Evolutionary conservation across 1,140 invertebrate genomes (phyloP), one percentile per base, ranked within the genome.

Genomic region (Scaptomyza montana): DNA sequence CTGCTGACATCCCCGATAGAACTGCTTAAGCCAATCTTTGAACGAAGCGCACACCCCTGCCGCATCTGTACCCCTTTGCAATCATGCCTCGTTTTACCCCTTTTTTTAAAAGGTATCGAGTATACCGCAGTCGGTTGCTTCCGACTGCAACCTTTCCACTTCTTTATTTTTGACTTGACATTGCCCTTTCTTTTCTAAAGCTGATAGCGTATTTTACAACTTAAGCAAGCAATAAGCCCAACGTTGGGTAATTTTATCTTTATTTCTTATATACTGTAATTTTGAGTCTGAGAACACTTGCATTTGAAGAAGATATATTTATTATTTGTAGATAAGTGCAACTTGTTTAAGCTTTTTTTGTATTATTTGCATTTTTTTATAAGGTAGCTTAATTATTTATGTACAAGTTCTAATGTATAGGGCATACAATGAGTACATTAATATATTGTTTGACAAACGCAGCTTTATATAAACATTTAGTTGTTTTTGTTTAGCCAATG

Each of bases 381-480:
- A 74, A 69, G 8, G 9, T 59, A 47, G 4, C 46, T 30, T 33
- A 47, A 47, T 33, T 46, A 46, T 33, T 59, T 16, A 33, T 59
- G 30, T 45, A 47, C n/a, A n/a, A 28, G 30, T 6, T 55, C 55
- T 56, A 51, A 67, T 8, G 30, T 45, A 36, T 50, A 64, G 45
- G 43, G 19, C 59, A 33, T 49, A 63, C 39, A 50, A 53, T 51
- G 62, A 69, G 47, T 55, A 77, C 41, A 5, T 51, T 33, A 65
- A 25, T 62, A 73, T 66, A 45, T 36, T 60, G 30, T 62, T 66
- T 46, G 36, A 59, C 47, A 67, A 72, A 69, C 66, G 73, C 67
- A 87, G 60, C 56, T 84, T 74, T 54, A 80, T 84, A 84, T 82
- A 71, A 84, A 79, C 80, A 85, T 80, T 85, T 85, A 74, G 74